Evolutionary conservation across 2,113 vertebrate species (phyloP), one percentile per base, ranked within the genome.

Genomic region (Lagenorhynchus albirostris): DNA sequence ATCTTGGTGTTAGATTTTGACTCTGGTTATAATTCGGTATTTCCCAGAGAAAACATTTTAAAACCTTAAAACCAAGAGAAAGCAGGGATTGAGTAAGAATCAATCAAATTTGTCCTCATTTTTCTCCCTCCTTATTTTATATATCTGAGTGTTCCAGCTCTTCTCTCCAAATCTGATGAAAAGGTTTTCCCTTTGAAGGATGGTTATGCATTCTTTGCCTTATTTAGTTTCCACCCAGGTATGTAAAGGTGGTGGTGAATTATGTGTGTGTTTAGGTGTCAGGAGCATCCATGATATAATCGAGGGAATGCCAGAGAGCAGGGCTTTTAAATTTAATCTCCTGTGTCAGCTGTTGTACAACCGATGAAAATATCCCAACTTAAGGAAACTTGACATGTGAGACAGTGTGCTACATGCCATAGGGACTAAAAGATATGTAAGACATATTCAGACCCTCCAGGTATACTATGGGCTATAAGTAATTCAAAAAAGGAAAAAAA

Each of bases 1-100:
- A 67, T n/a, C 50, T 91, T 60, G 47, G 58, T 95, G 94, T 97
- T 91, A 81, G 96, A 91, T 97, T 96, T 70, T 87, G 79, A 97
- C 44, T 31, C 53, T 92, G 62, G 62, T 70, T 95, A 2, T 84
- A 89, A 97, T 62, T 93, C 7, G 63, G 47, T 36, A 91, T 17
- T 6, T 95, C 50, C 73, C 71, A 85, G 92, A 73, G 77, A 88
- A 41, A 79, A 63, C 55, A 73, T 89, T 94, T 92, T 53, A 94
- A 96, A 98, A 77, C 86, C 38, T 76, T 94, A 89, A 97, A 73
- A 47, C 58, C 62, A 88, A 76, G 41, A 73, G 2, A 87, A 89
- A 97, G 86, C 63, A 11, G 87, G 8, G 5, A 29, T 38, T 95
- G 71, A 26, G 55, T 47, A 71, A 89, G 17, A 98, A 17, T 21